Evolutionary conservation across 2,888 invertebrate species (phyloP).

Genomic region (Drosophila nr. perissopoda): DNA sequence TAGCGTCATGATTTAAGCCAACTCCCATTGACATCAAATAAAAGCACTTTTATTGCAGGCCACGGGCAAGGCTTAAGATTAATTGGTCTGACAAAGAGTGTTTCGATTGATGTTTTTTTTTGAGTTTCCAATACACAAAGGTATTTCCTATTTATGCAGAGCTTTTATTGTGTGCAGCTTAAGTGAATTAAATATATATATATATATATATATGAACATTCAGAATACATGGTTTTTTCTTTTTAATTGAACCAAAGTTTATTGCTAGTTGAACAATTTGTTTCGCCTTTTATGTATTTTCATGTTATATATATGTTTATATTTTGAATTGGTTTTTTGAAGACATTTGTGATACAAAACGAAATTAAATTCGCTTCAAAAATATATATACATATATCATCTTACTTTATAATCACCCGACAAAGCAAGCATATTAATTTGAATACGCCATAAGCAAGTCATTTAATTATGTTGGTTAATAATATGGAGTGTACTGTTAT

Average conservation of each 20-base stretch:
- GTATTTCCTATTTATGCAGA: not conserved
- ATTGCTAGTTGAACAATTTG: not conserved
- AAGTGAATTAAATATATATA: not conserved
- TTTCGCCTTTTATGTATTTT: not conserved
- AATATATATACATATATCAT: not conserved
- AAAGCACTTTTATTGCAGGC: slow-evolving; percentile 44
- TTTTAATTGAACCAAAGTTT: not conserved
- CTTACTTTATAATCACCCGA: not conserved
- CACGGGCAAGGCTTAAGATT: slow-evolving; percentile 51
- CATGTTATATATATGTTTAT: not conserved
- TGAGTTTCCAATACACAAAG: slow-evolving; percentile 4
- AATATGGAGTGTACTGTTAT: not conserved
- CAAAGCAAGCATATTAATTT: not conserved
- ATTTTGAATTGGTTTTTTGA: not conserved
- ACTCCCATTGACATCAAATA: slow-evolving; percentile 22
- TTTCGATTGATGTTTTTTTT: not conserved
- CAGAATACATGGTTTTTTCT: not conserved
- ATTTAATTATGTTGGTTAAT: not conserved
- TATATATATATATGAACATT: not conserved
- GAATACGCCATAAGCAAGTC: not conserved
- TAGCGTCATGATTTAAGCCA: slow-evolving; percentile 50
- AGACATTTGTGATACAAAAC: not conserved
- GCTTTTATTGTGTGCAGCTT: slow-evolving; percentile 7
- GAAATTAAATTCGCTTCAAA: not conserved
- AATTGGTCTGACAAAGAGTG: slow-evolving; percentile 40